These are phyloP conservation scores for Netelia melanura DNA, from an alignment of 2,888 invertebrate species.

Conservation along the genomic window DNA sequence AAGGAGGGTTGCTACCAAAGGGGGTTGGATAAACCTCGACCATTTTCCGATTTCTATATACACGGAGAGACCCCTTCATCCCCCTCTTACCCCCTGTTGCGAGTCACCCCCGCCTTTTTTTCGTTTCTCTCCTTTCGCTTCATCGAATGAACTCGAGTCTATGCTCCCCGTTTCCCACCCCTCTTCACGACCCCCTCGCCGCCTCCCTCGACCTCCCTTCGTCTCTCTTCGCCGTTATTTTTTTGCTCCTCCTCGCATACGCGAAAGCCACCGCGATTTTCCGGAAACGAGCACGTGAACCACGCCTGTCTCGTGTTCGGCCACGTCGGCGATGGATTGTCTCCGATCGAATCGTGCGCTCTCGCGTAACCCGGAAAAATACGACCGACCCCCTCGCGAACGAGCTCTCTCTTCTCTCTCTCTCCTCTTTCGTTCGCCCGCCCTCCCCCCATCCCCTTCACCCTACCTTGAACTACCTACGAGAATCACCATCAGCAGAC, in stretches of 20 bases:
- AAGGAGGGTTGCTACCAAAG: constrained; percentile 67
- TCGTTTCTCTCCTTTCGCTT: constrained; percentile 61
- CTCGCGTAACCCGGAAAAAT: constrained; percentile 72
- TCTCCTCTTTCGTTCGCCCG: constrained; percentile 18
- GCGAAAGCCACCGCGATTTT: constrained; percentile 74
- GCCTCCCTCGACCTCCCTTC: constrained; percentile 27
- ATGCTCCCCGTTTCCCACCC: constrained; percentile 25
- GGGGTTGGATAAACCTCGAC: constrained; percentile 41
- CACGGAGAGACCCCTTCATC: constrained; percentile 42
- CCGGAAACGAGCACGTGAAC: constrained; percentile 73
- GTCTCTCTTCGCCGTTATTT: constrained; percentile 34
- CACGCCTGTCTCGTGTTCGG: constrained; percentile 81
- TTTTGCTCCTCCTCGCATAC: constrained; percentile 67
- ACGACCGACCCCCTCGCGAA: constrained; percentile 66
- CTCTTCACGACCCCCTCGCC: constrained; percentile 17
- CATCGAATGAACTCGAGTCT: constrained; percentile 61
- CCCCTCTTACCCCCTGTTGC: constrained; percentile 47
- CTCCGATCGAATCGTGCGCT: constrained; percentile 73
- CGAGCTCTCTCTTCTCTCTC: constrained; percentile 47
- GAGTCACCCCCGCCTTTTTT: constrained; percentile 59
- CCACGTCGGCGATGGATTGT: constrained; percentile 77
- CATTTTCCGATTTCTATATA: constrained; percentile 26
- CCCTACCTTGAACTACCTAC: constrained; percentile 33
- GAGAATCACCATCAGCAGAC: constrained; percentile 47
- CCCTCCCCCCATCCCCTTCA: constrained; percentile 24